Base-by-base conservation (phyloP, 2,888 invertebrate species). In the Bibio marci region DNA sequence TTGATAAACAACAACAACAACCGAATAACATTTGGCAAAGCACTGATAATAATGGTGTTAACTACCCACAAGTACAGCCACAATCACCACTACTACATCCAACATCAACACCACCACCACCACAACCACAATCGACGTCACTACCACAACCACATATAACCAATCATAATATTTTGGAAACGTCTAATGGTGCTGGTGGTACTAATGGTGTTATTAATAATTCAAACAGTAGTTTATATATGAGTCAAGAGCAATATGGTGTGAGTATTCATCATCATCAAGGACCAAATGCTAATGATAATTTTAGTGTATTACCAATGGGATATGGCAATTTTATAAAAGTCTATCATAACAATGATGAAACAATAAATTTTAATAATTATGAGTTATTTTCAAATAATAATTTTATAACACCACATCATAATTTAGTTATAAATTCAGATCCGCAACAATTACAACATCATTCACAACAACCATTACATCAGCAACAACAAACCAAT, bases 291-390 rank as follows among this genome's bases (percentile, higher is more conserved):
- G 4, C 15, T 11, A 15, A 3, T 5, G 60, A 58, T 46, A 54
- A 57, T 6, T 61, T 57, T 40, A 58, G 59, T 0, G 59, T 60
- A 26, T 45, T 59, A 36, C 55, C 59, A 2, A 57, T 61, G 2
- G 60, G 60, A 1, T 57, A 56, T 43, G 60, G 59, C 0, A 59
- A 59, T 39, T 60, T 59, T 40, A 47, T 61, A 2, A 61, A 61
- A 47, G 56, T 61, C 1, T 61, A 60, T 44, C 61, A 58, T 44
- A 57, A 54, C 36, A 46, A 27, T 11, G 40, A 54, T 7, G 59
- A 59, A 39, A 40, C 46, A 32, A 42, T 45, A 44, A 38, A 35
- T 18, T 55, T 51, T 37, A 57, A 56, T 28, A 55, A 53, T n/a
- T 61, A 61, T 42, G 61, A 61, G 39, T 44, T 61, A 6, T 61